phyloP scores from a whole-genome alignment of 2,113 vertebrate species.

The Rattus rattus region DNA sequence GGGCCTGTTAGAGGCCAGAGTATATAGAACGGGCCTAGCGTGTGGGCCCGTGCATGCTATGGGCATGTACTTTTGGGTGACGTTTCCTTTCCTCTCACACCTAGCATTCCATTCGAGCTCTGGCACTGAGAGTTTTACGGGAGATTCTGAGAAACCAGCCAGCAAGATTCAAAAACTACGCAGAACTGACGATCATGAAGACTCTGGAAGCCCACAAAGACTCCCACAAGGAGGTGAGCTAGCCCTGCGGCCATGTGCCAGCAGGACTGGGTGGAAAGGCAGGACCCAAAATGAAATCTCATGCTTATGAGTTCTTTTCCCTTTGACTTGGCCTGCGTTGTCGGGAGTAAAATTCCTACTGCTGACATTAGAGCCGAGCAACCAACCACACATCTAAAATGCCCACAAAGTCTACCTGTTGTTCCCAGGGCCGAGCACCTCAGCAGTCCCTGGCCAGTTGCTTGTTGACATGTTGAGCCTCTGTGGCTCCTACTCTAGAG shows the following conservation, averaged over 20 bases:
- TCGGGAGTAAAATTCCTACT: neutral
- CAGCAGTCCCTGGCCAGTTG: fast-evolving
- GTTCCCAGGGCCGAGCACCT: neutral
- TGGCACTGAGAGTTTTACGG: slow-evolving; percentile 95
- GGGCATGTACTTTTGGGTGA: neutral
- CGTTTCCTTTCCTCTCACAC: neutral
- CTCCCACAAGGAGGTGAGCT: slow-evolving; percentile 96
- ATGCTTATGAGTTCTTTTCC: neutral
- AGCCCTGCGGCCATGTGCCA: neutral
- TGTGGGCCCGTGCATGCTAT: fast-evolving
- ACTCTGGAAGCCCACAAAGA: slow-evolving; percentile 99
- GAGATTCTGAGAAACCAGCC: slow-evolving; percentile 99
- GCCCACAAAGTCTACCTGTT: neutral
- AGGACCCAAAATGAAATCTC: neutral
- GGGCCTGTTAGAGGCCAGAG: too few relatives aligned
- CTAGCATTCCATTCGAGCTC: slow-evolving; percentile 96
- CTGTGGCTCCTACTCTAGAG: neutral
- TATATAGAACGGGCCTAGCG: neutral
- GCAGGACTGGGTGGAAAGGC: neutral
- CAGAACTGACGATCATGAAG: slow-evolving; percentile 99
- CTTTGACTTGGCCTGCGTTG: neutral
- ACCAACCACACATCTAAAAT: neutral
- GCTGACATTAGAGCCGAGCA: neutral
- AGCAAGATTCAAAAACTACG: slow-evolving; percentile 97
- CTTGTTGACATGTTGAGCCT: neutral